phyloP scores from a whole-genome alignment of 2,797 vertebrate species.

The Ambastaia sidthimunki region DNA sequence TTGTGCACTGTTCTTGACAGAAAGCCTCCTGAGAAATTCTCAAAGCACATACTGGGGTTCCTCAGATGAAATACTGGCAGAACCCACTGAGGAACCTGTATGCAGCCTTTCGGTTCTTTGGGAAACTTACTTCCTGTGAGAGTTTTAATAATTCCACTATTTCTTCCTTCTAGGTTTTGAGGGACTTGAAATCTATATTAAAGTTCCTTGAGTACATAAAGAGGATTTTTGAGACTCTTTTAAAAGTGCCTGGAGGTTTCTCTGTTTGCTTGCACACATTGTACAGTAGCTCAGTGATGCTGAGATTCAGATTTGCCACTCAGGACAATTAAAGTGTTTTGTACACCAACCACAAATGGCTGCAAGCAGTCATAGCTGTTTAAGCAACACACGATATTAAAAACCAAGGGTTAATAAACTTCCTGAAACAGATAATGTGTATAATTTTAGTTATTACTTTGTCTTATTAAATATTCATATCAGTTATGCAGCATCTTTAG shows the following conservation, averaged over 20 bases:
- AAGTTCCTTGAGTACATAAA: neutral
- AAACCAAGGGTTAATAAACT: neutral
- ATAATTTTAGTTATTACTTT: neutral
- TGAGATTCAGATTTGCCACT: constrained; percentile 11
- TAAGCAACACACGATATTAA: neutral
- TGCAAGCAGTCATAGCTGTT: constrained; percentile 1
- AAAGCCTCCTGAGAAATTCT: neutral
- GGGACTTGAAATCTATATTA: neutral
- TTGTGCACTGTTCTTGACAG: neutral
- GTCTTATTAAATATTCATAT: neutral
- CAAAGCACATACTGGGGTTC: neutral
- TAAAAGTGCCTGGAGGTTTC: neutral
- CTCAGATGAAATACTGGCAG: neutral
- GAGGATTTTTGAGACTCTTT: neutral
- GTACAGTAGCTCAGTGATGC: constrained; percentile 6
- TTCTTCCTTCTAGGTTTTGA: neutral
- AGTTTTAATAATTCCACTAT: neutral
- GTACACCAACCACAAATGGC: neutral
- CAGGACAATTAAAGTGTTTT: neutral
- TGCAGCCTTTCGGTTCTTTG: neutral
- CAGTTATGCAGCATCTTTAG: neutral
- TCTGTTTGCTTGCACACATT: constrained; percentile 2
- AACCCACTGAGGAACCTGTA: neutral
- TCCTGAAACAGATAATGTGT: neutral
- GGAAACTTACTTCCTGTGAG: neutral